These are phyloP conservation scores for Antigone vipio DNA, from an alignment of 2,113 vertebrate species.

Conservation along the genomic window DNA sequence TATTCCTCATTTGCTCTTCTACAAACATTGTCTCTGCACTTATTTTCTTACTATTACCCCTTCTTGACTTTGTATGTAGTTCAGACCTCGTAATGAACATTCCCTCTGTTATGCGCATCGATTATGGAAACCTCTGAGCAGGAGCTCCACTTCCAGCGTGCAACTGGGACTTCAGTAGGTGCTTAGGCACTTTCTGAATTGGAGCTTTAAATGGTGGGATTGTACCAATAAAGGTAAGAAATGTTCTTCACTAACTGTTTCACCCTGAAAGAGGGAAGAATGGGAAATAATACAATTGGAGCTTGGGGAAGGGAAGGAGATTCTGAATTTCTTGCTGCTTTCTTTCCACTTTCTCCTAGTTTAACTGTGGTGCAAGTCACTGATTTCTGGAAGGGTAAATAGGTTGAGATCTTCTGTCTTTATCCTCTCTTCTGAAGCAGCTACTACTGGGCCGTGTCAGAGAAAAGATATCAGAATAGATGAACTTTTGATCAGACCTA, in stretches of 20 bases:
- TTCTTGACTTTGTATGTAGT: background rate
- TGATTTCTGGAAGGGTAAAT: background rate
- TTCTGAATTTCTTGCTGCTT: background rate
- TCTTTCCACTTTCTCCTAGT: background rate
- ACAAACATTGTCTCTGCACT: background rate
- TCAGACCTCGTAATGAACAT: background rate
- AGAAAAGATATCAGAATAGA: background rate
- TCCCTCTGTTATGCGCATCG: background rate
- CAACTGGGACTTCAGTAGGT: slow-evolving; percentile 7
- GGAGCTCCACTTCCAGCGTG: background rate
- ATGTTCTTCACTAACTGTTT: background rate
- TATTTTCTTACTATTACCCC: background rate
- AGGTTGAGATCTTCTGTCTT: background rate
- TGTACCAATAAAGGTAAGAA: background rate
- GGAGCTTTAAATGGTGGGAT: background rate
- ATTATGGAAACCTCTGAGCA: background rate
- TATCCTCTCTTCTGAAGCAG: background rate
- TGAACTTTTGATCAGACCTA: background rate
- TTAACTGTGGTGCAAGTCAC: background rate
- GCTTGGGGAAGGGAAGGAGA: background rate
- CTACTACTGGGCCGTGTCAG: background rate
- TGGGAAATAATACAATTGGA: background rate
- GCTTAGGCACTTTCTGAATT: background rate
- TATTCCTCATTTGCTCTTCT: background rate
- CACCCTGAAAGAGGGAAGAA: background rate